Percentiles rank a stretch among this genome's conserved stretches.
Evolutionary conservation across 2,113 vertebrate genomes (phyloP).

Genomic region (Paratilapia polleni): DNA sequence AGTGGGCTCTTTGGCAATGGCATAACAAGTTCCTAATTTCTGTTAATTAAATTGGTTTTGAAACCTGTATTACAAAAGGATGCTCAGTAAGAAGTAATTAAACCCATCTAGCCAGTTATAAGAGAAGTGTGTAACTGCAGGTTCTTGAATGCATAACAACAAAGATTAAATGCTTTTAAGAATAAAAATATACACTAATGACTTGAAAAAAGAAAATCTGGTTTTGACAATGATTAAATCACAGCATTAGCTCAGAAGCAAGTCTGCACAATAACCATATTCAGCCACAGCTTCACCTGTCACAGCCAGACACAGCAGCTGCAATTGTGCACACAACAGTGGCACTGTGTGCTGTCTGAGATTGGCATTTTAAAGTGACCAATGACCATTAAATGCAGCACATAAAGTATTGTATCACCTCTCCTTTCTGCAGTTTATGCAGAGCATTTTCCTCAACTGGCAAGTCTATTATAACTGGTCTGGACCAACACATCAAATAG

Average conservation of each 20-base stretch:
- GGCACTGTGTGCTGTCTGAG: neutral
- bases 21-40: conserved; percentile 13
- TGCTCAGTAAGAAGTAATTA: neutral
- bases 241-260: neutral
- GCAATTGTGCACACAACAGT: conserved; percentile 13
- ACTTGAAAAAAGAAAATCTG: neutral
- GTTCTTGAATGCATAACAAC: neutral
- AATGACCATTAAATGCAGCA: conserved; percentile 1
- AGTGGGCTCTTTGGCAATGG: conserved; percentile 57
- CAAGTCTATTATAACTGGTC: neutral
- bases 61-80: conserved; percentile 1
- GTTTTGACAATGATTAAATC: neutral
- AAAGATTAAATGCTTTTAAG: neutral
- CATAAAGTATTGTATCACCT: conserved; percentile 1
- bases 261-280: neutral
- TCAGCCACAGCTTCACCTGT: neutral
- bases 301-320: conserved; percentile 2
- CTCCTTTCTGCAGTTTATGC: neutral
- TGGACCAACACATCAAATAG: neutral
- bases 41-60: conserved; percentile 27
- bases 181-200: neutral
- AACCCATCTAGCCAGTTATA: neutral
- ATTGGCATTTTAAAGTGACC: neutral
- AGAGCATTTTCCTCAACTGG: neutral
- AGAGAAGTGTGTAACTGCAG: neutral